Evolutionary conservation across 2,113 vertebrate genomes (phyloP), one percentile per base, ranked within the genome.

Genomic region (Pseudorectes ferrugineus): DNA sequence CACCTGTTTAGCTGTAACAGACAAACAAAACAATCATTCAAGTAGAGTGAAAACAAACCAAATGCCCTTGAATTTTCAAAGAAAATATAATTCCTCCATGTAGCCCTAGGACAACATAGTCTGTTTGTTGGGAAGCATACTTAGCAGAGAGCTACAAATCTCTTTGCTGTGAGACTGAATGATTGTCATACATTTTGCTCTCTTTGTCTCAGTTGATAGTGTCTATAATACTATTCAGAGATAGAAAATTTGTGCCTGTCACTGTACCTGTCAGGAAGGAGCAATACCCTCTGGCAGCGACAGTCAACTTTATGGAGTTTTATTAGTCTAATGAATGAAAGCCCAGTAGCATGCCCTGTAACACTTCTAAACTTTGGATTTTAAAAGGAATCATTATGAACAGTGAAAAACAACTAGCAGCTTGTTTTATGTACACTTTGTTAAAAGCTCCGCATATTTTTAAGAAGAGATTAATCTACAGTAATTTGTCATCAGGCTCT

Each of bases 241-340:
- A 96, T 77, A 93, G 95, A 93, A 91, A 97, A 97, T 96, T 92
- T 92, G 90, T 96, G 97, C 89, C 97, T 97, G 97, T 97, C 97
- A 97, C 91, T 95, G 92, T 97, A 97, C 97, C 97, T 97, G 97
- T 97, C 96, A 97, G 91, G 90, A 93, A 97, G 92, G 95, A 97
- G 94, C 95, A 96, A 95, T 95, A 91, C 96, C 96, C 97, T 96
- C 96, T 91, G 95, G 97, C 95, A 97, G 97, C 63, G 6, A 88
- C 95, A 95, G 96, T 97, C 98, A 97, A 87, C 94, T 97, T 98
- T 97, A 97, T 96, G 95, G 97, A 97, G 97, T 98, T 98, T 98
- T 98, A 98, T 97, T 98, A 97, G 97, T 98, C 97, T 98, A 98
- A 98, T 97, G 98, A 98, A 98, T 98, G 98, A 98, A 97, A 97